phyloP scores from a whole-genome alignment of 2,888 invertebrate species.

The Volucella zonaria region DNA sequence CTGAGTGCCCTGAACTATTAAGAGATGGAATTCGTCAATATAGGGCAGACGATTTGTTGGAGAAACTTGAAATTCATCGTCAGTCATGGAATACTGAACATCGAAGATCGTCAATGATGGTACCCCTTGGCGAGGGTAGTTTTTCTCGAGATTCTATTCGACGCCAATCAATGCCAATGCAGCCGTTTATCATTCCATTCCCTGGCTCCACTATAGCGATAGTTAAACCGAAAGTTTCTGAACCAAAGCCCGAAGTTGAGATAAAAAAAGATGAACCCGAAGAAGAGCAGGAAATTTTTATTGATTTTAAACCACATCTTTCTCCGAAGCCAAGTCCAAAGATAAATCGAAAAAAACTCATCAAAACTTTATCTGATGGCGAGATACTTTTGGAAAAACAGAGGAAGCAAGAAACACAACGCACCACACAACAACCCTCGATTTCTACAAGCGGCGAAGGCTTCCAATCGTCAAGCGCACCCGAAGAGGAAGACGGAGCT shows the following conservation, averaged over 20 bases:
- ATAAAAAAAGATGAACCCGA: constrained; percentile 80
- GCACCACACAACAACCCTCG: constrained; percentile 19
- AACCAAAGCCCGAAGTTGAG: constrained; percentile 77
- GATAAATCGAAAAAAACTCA: constrained; percentile 84
- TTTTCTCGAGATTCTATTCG: constrained; percentile 70
- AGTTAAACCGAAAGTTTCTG: constrained; percentile 78
- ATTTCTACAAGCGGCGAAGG: constrained; percentile 50
- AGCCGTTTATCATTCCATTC: constrained; percentile 57
- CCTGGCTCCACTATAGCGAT: constrained; percentile 51
- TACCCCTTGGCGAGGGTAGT: constrained; percentile 34
- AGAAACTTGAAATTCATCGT: constrained; percentile 63
- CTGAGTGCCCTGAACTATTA: constrained; percentile 81
- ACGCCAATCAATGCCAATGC: constrained; percentile 74
- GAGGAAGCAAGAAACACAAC: constrained; percentile 57
- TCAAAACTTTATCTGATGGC: constrained; percentile 89
- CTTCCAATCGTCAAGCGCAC: constrained; percentile 48
- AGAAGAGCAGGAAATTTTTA: constrained; percentile 91
- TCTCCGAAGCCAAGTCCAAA: constrained; percentile 86
- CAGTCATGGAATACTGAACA: constrained; percentile 63
- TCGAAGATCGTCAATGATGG: constrained; percentile 64
- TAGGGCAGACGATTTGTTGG: constrained; percentile 58
- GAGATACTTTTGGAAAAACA: constrained; percentile 62
- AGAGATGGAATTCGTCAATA: constrained; percentile 65
- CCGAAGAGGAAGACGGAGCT: constrained; percentile 70
- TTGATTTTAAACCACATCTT: constrained; percentile 92